Evolutionary conservation across 2,888 invertebrate genomes (phyloP).

Genomic region (Harpagoxenus sublaevis): DNA sequence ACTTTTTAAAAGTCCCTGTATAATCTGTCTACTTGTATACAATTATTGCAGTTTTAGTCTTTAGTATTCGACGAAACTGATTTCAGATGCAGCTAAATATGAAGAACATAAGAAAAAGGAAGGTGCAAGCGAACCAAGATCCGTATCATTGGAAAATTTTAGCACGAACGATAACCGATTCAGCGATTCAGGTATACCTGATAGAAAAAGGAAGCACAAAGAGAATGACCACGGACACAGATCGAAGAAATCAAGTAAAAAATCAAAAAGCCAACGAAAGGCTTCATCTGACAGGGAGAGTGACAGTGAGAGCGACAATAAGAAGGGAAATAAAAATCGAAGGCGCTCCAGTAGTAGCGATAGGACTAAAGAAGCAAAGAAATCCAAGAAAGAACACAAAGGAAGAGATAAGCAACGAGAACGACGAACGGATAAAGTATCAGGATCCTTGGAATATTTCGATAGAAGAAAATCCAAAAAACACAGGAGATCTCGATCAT

Average conservation of each 20-base stretch:
- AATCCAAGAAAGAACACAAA: constrained; percentile 83
- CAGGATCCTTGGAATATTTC: constrained; percentile 84
- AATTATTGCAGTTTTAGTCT: constrained; percentile 74
- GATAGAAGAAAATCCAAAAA: constrained; percentile 87
- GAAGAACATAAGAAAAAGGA: constrained; percentile 90
- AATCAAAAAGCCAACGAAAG: constrained; percentile 65
- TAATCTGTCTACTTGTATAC: constrained; percentile 21
- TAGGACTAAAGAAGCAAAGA: constrained; percentile 82
- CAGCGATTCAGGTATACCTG: constrained; percentile 70
- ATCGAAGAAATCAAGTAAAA: constrained; percentile 75
- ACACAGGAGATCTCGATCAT: constrained; percentile 70
- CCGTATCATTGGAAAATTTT: constrained; percentile 67
- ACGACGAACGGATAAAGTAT: constrained; percentile 87
- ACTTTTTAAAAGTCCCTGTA: constrained; percentile 76
- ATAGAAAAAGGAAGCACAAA: constrained; percentile 80
- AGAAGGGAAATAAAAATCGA: constrained; percentile 73
- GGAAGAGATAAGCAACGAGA: constrained; percentile 89
- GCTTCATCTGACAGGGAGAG: constrained; percentile 62
- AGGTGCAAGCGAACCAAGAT: constrained; percentile 83
- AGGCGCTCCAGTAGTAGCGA: constrained; percentile 75
- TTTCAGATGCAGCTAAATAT: constrained; percentile 91
- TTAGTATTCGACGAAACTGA: constrained; percentile 79
- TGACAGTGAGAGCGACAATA: constrained; percentile 63
- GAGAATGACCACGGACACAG: constrained; percentile 43
- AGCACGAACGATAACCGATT: constrained; percentile 73